Evolutionary conservation across 2,888 invertebrate genomes (phyloP).

Genomic region (Leucoma salicis): DNA sequence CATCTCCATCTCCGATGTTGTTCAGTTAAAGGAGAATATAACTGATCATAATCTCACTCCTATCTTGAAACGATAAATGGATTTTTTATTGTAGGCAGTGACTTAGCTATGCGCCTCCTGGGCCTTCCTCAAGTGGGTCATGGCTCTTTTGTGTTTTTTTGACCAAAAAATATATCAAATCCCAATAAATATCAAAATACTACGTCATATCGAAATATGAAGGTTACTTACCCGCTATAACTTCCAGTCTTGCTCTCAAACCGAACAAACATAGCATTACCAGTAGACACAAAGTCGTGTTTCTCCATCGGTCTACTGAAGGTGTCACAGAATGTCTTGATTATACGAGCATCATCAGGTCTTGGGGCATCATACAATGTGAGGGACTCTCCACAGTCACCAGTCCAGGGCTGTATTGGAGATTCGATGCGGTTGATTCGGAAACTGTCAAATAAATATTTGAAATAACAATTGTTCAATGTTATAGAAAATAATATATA

Average conservation of each 20-base stretch:
- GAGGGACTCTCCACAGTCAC: constrained; percentile 94
- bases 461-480: background rate
- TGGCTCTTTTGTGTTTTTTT: no score
- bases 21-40: no score
- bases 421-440: constrained; percentile 94
- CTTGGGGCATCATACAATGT: constrained; percentile 94
- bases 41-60: no score
- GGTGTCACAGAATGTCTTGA: constrained; percentile 97
- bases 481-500: no score
- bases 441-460: constrained; percentile 80
- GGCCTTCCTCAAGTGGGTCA: no score
- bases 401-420: constrained; percentile 92
- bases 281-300: constrained; percentile 94
- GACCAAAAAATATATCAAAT: no score
- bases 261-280: constrained; percentile 92
- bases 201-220: no score
- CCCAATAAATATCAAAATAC: no score
- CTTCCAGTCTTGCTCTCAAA: constrained; percentile 96
- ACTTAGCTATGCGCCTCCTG: no score
- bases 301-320: constrained; percentile 96
- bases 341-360: constrained; percentile 94
- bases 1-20: no score
- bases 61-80: no score
- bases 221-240: constrained; percentile 92
- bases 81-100: no score